Evolutionary conservation across 2,888 invertebrate species (phyloP).

Genomic region (Prosapia bicincta): DNA sequence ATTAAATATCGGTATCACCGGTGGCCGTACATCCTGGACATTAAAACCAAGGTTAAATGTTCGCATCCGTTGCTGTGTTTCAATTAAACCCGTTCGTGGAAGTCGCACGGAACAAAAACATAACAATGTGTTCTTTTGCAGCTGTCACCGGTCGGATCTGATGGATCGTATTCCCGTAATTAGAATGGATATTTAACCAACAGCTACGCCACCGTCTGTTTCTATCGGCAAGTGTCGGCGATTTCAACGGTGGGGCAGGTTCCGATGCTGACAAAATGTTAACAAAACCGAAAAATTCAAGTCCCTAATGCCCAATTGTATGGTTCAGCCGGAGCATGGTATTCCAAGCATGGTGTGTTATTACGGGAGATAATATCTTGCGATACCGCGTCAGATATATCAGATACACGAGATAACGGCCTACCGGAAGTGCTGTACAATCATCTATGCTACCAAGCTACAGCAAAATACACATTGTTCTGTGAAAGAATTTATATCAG

Average conservation of each 20-base stretch:
- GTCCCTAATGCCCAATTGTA: background rate
- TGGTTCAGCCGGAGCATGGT: background rate
- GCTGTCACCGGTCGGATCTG: background rate
- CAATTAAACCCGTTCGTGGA: background rate
- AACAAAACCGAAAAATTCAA: background rate
- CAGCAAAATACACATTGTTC: background rate
- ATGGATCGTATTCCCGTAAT: background rate
- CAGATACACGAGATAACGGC: background rate
- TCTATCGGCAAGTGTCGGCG: background rate
- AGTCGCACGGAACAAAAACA: background rate
- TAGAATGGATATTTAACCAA: background rate
- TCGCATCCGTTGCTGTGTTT: background rate
- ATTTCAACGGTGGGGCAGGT: background rate
- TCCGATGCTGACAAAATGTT: background rate
- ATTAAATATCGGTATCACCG: background rate
- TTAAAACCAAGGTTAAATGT: background rate
- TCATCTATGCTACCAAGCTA: slow-evolving; percentile 2
- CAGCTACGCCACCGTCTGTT: background rate
- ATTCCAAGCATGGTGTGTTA: background rate
- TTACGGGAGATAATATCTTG: background rate
- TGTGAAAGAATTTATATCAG: background rate
- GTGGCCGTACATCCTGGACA: background rate
- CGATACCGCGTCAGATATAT: background rate
- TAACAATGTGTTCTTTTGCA: background rate
- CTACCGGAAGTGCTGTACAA: background rate